Evolutionary conservation across 2,888 invertebrate genomes (phyloP).

Genomic region (Tenthredo amoena): DNA sequence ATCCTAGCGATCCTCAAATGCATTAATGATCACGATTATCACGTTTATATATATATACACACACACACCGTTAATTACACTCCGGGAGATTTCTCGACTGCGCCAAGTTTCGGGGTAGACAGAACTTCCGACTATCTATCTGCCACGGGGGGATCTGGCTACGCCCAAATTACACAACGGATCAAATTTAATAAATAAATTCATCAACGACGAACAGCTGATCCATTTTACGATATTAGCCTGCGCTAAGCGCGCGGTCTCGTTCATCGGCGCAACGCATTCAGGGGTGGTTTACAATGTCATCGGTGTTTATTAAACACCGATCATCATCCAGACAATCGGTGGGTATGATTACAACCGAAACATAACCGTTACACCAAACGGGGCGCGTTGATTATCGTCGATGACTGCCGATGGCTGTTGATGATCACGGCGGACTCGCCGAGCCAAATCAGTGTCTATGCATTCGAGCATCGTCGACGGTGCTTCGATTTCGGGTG

Average conservation of each 20-base stretch:
- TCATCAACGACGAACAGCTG: background rate
- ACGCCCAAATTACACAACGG: background rate
- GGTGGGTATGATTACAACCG: slow-evolving; percentile 76
- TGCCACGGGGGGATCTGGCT: background rate
- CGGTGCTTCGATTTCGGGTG: background rate
- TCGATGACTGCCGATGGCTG: slow-evolving; percentile 69
- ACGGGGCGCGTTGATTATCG: slow-evolving; percentile 76
- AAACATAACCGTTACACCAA: slow-evolving; percentile 77
- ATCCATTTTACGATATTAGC: background rate
- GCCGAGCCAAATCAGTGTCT: slow-evolving; percentile 63
- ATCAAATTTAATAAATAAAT: slow-evolving; percentile 13
- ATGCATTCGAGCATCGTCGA: background rate
- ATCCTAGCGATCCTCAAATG: slow-evolving; percentile 53
- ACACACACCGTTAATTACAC: slow-evolving; percentile 33
- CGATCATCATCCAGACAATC: slow-evolving; percentile 74
- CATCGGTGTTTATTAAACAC: slow-evolving; percentile 73
- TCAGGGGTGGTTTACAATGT: slow-evolving; percentile 64
- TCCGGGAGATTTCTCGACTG: slow-evolving; percentile 16
- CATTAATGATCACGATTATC: slow-evolving; percentile 43
- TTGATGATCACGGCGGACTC: slow-evolving; percentile 37
- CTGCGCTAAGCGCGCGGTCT: background rate
- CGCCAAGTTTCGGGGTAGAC: background rate
- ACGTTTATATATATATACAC: background rate
- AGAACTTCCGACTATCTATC: background rate
- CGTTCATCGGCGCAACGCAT: background rate